phyloP scores from a whole-genome alignment of 2,113 vertebrate species.

The Scophthalmus maximus region DNA sequence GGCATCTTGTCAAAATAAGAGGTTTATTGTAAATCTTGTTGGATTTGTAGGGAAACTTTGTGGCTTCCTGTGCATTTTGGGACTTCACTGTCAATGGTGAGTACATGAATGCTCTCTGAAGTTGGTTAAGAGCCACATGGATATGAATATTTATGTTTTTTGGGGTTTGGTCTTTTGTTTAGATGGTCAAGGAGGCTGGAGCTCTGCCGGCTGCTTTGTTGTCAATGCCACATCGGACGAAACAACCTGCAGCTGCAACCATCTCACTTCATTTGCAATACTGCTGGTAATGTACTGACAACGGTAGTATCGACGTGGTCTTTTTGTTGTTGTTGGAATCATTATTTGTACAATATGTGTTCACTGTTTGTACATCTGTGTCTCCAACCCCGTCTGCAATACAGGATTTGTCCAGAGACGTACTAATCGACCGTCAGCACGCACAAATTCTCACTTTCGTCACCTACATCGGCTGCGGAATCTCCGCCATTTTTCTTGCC shows the following conservation, averaged over 20 bases:
- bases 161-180: too few species aligned
- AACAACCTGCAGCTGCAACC: conserved; percentile 91
- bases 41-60: conserved; percentile 75
- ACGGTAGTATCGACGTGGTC: neutral
- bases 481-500: conserved; percentile 92
- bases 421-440: conserved; percentile 71
- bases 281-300: conserved; percentile 81
- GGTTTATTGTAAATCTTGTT: neutral
- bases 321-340: neutral
- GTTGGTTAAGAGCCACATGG: neutral
- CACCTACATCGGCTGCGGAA: conserved; percentile 93
- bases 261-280: conserved; percentile 94
- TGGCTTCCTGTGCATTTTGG: conserved; percentile 90
- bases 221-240: conserved; percentile 80
- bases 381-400: conserved; percentile 35
- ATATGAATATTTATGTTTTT: neutral
- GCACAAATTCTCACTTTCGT: conserved; percentile 89
- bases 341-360: neutral
- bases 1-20: neutral
- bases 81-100: conserved; percentile 88
- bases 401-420: conserved; percentile 87
- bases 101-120: conserved; percentile 31
- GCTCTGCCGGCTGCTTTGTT: conserved; percentile 84
- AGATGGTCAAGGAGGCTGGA: conserved; percentile 91
- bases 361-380: neutral